Percentiles rank a stretch among this genome's conserved stretches.
Conservation (phyloP, 92 coral and sea anemone genomes). For the Plumapathes pennacea region DNA sequence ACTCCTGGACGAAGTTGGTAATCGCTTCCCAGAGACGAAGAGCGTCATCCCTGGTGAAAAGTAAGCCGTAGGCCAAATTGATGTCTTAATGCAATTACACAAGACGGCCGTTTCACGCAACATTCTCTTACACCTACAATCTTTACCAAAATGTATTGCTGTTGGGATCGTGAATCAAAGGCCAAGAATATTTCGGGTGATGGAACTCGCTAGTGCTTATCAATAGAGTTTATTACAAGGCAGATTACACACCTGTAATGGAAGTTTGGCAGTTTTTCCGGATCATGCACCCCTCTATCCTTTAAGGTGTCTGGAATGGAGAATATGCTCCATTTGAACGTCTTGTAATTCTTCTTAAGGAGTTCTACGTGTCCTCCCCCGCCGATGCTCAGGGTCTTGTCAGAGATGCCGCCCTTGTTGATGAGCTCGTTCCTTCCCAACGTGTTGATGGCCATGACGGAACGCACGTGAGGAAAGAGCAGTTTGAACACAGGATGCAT, state of each 20-base stretch:
- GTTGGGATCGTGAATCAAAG: background rate
- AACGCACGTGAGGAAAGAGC: conserved; percentile 81
- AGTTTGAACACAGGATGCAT: conserved; percentile 86
- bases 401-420: conserved; percentile 68
- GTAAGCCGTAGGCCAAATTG: too few relatives aligned
- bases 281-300: conserved; percentile 64
- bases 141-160: background rate
- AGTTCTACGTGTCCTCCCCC: conserved; percentile 50
- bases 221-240: too few relatives aligned
- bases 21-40: conserved; percentile 73
- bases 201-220: background rate
- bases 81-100: too few relatives aligned
- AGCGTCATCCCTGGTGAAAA: conserved; percentile 66
- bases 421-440: conserved; percentile 79
- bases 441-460: conserved; percentile 86
- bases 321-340: conserved; percentile 67
- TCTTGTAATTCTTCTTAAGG: conserved; percentile 69
- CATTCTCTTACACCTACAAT: background rate
- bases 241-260: conserved; percentile 83
- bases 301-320: conserved; percentile 61
- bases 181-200: background rate
- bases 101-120: too few relatives aligned
- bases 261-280: conserved; percentile 64
- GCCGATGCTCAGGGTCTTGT: conserved; percentile 5
- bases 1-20: conserved; percentile 48